These are phyloP conservation scores for Callocephalon fimbriatum DNA, from an alignment of 2,113 vertebrate genomes.

Conservation along the genomic window DNA sequence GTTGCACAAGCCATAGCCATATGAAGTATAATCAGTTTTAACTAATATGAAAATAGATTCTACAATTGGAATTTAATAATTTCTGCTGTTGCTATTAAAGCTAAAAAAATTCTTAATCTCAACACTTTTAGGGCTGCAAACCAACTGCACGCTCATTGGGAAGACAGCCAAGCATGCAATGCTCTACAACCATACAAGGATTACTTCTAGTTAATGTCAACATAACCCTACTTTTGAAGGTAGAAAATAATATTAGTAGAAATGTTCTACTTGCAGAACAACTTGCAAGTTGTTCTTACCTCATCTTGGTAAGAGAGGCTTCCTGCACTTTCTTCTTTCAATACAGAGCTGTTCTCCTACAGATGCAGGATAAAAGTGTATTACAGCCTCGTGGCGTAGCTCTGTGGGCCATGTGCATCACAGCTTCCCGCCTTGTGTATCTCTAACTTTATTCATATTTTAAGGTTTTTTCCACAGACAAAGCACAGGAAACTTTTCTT, in stretches of 20 bases:
- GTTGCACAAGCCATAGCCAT: neutral
- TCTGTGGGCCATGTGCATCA: neutral
- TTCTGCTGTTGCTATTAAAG: neutral
- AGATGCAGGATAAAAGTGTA: accelerated
- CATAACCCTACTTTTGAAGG: neutral
- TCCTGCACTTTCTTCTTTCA: neutral
- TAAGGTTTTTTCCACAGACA: no score
- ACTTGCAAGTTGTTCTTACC: neutral
- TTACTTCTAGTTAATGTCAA: neutral
- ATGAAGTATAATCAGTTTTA: neutral
- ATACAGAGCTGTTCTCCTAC: neutral
- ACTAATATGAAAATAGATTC: neutral
- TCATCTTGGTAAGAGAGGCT: neutral
- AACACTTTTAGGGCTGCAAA: neutral
- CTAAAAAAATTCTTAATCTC: neutral
- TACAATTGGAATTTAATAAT: neutral
- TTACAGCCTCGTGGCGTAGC: accelerated
- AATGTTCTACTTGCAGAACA: neutral
- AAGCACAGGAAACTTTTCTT: no score
- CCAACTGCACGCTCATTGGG: neutral
- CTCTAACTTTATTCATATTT: no score
- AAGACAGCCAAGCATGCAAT: neutral
- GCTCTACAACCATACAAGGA: neutral
- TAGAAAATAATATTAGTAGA: neutral
- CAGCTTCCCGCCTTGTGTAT: neutral